Evolutionary conservation across 2,888 invertebrate species (phyloP).

Genomic region (Hyles lineata): DNA sequence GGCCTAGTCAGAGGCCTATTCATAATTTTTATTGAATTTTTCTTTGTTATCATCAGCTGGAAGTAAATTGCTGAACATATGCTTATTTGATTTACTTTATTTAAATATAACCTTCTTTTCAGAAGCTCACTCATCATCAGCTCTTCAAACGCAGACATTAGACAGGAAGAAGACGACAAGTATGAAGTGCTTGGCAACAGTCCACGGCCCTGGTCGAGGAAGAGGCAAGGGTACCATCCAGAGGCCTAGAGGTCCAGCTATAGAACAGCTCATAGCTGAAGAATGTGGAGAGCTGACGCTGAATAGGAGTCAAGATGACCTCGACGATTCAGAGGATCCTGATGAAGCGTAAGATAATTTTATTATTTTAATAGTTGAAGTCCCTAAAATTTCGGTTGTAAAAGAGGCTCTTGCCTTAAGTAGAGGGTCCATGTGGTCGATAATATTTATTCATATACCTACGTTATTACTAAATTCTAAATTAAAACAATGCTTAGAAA

Average conservation of each 20-base stretch:
- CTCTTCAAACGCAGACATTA: constrained; percentile 78
- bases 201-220: constrained; percentile 68
- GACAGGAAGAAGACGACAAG: constrained; percentile 69
- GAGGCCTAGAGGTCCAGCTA: constrained; percentile 70
- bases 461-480: too few relatives aligned
- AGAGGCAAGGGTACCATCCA: constrained; percentile 66
- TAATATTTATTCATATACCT: too few relatives aligned
- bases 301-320: constrained; percentile 81
- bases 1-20: too few relatives aligned
- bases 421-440: too few relatives aligned
- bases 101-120: constrained; percentile 37
- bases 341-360: constrained; percentile 75
- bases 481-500: too few relatives aligned
- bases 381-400: too few relatives aligned
- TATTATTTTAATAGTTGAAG: too few relatives aligned
- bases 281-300: constrained; percentile 76
- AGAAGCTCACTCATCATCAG: constrained; percentile 81
- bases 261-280: constrained; percentile 78
- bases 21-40: too few relatives aligned
- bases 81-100: not conserved
- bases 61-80: too few relatives aligned
- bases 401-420: too few relatives aligned
- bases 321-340: constrained; percentile 86
- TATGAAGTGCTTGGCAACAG: constrained; percentile 75
- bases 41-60: too few relatives aligned